phyloP scores from a whole-genome alignment of 92 coral and sea anemone genomes.

The Porites rus region DNA sequence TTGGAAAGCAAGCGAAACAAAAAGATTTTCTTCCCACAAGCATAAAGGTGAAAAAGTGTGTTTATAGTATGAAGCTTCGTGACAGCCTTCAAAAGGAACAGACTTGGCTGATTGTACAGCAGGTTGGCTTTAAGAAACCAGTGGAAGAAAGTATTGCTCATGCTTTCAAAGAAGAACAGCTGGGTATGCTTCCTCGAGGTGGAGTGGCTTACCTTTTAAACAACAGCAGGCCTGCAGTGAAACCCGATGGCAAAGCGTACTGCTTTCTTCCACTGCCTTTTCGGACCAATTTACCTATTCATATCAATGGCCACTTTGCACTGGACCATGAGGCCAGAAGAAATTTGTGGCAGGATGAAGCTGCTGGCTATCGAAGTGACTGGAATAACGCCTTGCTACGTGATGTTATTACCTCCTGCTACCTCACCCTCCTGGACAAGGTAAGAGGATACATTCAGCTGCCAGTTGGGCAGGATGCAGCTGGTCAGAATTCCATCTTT shows the following conservation, averaged over 20 bases:
- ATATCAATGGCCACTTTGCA: slow-evolving; percentile 86
- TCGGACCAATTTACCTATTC: slow-evolving; percentile 74
- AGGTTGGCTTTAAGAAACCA: slow-evolving; percentile 67
- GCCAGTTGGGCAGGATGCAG: not conserved
- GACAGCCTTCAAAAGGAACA: slow-evolving; percentile 62
- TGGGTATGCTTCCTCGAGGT: slow-evolving; percentile 91
- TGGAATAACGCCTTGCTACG: slow-evolving; percentile 66
- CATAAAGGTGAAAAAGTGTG: slow-evolving; percentile 47
- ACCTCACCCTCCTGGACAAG: slow-evolving; percentile 47
- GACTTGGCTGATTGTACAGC: slow-evolving; percentile 81
- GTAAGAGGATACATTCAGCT: slow-evolving; percentile 36
- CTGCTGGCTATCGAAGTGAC: slow-evolving; percentile 55
- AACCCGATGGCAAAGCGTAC: slow-evolving; percentile 27
- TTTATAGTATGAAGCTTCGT: slow-evolving; percentile 58
- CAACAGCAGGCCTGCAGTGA: slow-evolving; percentile 22
- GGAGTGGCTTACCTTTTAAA: slow-evolving; percentile 79
- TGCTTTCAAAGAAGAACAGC: slow-evolving; percentile 55
- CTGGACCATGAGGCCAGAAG: slow-evolving; percentile 69
- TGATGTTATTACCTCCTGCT: slow-evolving; percentile 67
- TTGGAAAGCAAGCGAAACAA: slow-evolving; percentile 17
- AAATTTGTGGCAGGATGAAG: slow-evolving; percentile 67
- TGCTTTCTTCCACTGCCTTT: slow-evolving; percentile 86
- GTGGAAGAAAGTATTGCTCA: slow-evolving; percentile 10
- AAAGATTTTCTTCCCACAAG: slow-evolving; percentile 35
- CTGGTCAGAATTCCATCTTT: not conserved